These are phyloP conservation scores for roundworm (Caenorhabditis elegans) DNA, from an alignment of 1,140 invertebrate species.

Conservation along the genomic window WBcel235 BX284602.5:5563001-5563500, in stretches of 20 bases:
- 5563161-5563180: slow-evolving; percentile 51
- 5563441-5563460: too few relatives aligned
- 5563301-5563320: not conserved
- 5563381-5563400: too few relatives aligned
- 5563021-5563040: too few relatives aligned
- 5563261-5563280: slow-evolving; percentile 46
- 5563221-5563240: slow-evolving; percentile 29
- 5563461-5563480: too few relatives aligned
- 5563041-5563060: too few relatives aligned
- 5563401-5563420: too few relatives aligned
- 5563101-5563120: slow-evolving; percentile 46
- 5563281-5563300: not conserved
- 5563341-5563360: too few relatives aligned
- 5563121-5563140: slow-evolving; percentile 48
- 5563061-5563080: slow-evolving; percentile 30
- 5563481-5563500: too few relatives aligned
- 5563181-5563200: not conserved
- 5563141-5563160: slow-evolving; percentile 28
- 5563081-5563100: slow-evolving; percentile 29
- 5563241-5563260: slow-evolving; percentile 40
- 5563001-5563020: too few relatives aligned
- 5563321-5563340: too few relatives aligned
- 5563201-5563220: not conserved
- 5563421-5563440: too few relatives aligned
- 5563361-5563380: too few relatives aligned